Base-by-base conservation (phyloP, 2,113 vertebrate species). In the Odobenus rosmarus region DNA sequence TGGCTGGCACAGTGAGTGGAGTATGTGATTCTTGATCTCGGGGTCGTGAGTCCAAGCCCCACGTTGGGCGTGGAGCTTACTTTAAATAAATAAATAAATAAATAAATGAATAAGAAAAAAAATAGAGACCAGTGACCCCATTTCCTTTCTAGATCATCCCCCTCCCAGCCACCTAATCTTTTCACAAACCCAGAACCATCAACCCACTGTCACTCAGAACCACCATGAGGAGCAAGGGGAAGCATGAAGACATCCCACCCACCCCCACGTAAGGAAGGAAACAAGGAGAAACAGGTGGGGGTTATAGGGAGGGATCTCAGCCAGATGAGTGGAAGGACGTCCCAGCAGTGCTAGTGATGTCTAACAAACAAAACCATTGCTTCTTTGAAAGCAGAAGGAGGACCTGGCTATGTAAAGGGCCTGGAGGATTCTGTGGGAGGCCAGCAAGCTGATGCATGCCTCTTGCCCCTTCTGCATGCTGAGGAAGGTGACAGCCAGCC, bases 371-470 rank as follows among this genome's bases (percentile, higher is more conserved):
- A 64, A 76, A 24, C 42, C 51, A 33, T 3, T 4, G 36, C 31
- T 55, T 57, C 69, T 82, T 19, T 82, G 86, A 83, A 33, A 53
- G 23, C 14, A n/a, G 76, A 16, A n/a, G 76, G 81, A 71, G n/a
- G 76, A 33, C n/a, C 77, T 0, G 0, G n/a, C 26, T 49, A 19
- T 26, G 49, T 4, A 1, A 11, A 96, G 57, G 49, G 24, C 82
- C 93, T 83, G 39, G 55, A 57, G 15, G 69, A 5, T 11, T 19
- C 61, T 51, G 2, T 4, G 8, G 0, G 79, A 81, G 6, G 28
- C 53, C 13, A 7, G 59, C 4, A 7, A 53, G 18, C 19, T 19
- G n/a, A 23, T 49, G 42, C 24, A 16, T 4, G 39, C 28, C 53
- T 64, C 83, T 18, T 0, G 6, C 13, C 71, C 5, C 81, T 89